Conservation (phyloP, 2,113 vertebrate species). For the Hipposideros armiger region DNA sequence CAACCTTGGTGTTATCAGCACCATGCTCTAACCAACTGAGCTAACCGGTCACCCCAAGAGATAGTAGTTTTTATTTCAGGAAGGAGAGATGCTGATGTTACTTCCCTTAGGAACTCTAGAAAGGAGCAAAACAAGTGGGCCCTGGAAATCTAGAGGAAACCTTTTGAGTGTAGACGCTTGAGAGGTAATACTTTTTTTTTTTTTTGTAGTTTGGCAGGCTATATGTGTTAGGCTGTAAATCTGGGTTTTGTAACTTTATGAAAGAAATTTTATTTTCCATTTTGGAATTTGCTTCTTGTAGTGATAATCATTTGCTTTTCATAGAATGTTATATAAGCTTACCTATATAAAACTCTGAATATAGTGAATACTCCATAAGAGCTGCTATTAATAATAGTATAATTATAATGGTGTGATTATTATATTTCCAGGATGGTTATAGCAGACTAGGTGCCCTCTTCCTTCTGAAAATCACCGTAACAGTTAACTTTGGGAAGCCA, state of each 20-base stretch:
- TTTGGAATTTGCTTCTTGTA: background rate
- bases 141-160: background rate
- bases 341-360: background rate
- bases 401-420: background rate
- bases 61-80: background rate
- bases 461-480: background rate
- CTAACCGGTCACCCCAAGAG: no score
- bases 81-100: background rate
- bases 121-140: background rate
- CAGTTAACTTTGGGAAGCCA: background rate
- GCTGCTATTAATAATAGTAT: background rate
- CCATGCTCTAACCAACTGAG: no score
- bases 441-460: conserved; percentile 4
- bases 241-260: background rate
- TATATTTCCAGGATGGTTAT: background rate
- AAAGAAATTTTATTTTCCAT: background rate
- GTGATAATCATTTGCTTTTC: background rate
- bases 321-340: background rate
- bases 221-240: background rate
- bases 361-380: background rate
- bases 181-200: background rate
- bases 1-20: no score
- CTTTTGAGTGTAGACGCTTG: background rate
- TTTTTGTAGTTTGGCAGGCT: background rate
- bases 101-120: background rate